Evolutionary conservation across 2,888 invertebrate genomes (phyloP).

Genomic region (Panorpa germanica): DNA sequence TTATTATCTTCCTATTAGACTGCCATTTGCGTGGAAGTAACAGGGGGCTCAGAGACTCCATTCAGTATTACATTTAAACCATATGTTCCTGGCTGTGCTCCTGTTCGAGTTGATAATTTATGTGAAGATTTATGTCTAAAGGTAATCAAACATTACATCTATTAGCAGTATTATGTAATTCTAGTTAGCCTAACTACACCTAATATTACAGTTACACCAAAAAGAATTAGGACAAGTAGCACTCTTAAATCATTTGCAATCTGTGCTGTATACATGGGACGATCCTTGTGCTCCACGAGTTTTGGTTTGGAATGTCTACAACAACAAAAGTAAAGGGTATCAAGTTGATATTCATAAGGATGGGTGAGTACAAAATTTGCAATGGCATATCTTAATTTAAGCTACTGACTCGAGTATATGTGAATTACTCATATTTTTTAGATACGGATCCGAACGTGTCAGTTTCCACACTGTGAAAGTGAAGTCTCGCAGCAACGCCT

Average conservation of each 20-base stretch:
- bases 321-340: conserved; percentile 54
- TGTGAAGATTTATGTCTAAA: conserved; percentile 66
- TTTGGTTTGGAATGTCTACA: conserved; percentile 67
- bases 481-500: conserved; percentile 27
- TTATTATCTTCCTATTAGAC: conserved; percentile 29
- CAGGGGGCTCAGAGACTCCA: conserved; percentile 52
- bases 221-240: conserved; percentile 40
- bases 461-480: conserved; percentile 47
- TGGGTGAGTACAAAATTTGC: conserved; percentile 23
- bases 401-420: not conserved
- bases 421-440: conserved; percentile 16
- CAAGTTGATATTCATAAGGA: conserved; percentile 52
- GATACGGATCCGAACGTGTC: conserved; percentile 50
- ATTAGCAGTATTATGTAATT: conserved; percentile 8
- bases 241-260: conserved; percentile 53
- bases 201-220: not conserved
- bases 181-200: conserved; percentile 3
- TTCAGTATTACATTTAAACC: conserved; percentile 57
- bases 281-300: conserved; percentile 55
- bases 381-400: conserved; percentile 3
- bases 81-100: conserved; percentile 59
- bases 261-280: conserved; percentile 69
- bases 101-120: conserved; percentile 67
- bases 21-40: conserved; percentile 49
- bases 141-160: conserved; percentile 40